A percentile compares a stretch with the other conserved stretches of the same genome.
Evolutionary conservation across 1,140 invertebrate genomes (phyloP).

Genomic region (Drepana arcuata): DNA sequence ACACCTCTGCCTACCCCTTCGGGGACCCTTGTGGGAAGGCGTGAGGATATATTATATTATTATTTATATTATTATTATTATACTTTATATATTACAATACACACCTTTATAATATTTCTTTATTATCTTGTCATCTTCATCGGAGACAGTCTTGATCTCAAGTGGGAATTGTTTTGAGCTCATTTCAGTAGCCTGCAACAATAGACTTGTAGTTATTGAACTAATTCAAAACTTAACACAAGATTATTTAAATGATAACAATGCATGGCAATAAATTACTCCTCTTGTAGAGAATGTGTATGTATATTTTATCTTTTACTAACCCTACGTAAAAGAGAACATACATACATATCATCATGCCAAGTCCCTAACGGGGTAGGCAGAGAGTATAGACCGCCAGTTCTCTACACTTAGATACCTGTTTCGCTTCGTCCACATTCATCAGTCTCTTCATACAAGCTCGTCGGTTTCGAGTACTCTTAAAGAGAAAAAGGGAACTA

Average conservation of each 20-base stretch:
- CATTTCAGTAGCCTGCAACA: too few species aligned
- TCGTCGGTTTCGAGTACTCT: too few species aligned
- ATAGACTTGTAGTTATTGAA: too few species aligned
- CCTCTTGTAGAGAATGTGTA: background rate
- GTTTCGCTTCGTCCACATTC: too few species aligned
- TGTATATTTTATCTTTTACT: background rate
- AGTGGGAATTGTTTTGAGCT: constrained; percentile 15
- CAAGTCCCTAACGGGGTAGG: too few species aligned
- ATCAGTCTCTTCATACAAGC: too few species aligned
- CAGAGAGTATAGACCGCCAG: too few species aligned
- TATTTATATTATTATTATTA: background rate
- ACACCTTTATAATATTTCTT: constrained; percentile 35
- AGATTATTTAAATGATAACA: background rate
- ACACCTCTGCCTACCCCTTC: too few species aligned
- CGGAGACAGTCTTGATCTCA: constrained; percentile 23
- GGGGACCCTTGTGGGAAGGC: too few species aligned
- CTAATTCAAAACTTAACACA: too few species aligned
- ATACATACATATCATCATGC: background rate
- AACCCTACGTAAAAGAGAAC: background rate
- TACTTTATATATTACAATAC: background rate
- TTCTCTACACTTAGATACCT: too few species aligned
- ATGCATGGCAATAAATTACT: background rate
- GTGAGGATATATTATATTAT: background rate
- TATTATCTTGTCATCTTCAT: constrained; percentile 26
- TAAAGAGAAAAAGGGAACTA: too few species aligned